Conservation (phyloP, 2,888 invertebrate species). For the Eupithecia insigniata region DNA sequence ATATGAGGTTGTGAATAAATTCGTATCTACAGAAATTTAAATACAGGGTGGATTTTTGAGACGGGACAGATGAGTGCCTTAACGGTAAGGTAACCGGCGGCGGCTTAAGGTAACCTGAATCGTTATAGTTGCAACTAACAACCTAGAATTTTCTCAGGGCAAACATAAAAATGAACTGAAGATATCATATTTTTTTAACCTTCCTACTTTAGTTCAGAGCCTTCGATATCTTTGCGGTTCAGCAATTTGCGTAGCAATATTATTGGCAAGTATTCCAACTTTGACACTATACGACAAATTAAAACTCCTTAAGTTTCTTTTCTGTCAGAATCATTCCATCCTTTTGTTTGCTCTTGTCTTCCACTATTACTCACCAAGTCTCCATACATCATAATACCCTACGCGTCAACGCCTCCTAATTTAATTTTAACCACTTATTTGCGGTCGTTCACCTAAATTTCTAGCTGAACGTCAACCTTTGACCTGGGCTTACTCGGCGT, state of each 20-base stretch:
- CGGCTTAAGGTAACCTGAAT: too few relatives aligned
- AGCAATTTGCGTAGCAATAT: background rate
- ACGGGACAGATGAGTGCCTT: too few relatives aligned
- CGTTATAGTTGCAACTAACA: too few relatives aligned
- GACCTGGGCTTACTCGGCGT: conserved; percentile 63
- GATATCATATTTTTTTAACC: too few relatives aligned
- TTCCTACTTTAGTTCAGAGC: too few relatives aligned
- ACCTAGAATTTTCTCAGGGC: too few relatives aligned
- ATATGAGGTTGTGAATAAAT: background rate
- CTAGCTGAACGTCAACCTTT: conserved; percentile 60
- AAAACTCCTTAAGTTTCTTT: conserved; percentile 9
- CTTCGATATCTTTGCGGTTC: background rate
- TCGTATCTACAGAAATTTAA: too few relatives aligned
- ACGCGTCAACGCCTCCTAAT: conserved; percentile 53
- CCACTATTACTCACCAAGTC: conserved; percentile 21
- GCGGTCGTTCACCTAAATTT: conserved; percentile 57
- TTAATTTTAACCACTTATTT: conserved; percentile 54
- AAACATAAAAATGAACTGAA: too few relatives aligned
- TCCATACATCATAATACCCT: conserved; percentile 42
- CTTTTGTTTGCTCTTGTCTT: conserved; percentile 10
- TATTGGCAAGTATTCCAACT: background rate
- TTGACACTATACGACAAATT: background rate
- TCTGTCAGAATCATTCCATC: conserved; percentile 11
- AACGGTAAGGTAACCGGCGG: too few relatives aligned
- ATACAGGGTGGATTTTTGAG: too few relatives aligned